phyloP scores from a whole-genome alignment of 2,888 invertebrate species.

The Ochropleura leucogaster region DNA sequence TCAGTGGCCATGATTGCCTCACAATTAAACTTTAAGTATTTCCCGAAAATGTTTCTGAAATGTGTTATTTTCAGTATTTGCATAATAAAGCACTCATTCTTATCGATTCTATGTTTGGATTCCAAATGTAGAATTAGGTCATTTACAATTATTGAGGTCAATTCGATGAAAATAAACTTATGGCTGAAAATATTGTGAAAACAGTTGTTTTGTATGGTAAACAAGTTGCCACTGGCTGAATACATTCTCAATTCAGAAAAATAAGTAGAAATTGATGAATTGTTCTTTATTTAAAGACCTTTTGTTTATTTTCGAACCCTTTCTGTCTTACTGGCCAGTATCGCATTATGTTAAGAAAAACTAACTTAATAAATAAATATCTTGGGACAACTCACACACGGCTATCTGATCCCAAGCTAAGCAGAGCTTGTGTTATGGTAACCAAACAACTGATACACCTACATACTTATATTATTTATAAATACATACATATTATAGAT shows the following conservation, averaged over 20 bases:
- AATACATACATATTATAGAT: too few relatives aligned
- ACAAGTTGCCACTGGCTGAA: slow-evolving; percentile 22
- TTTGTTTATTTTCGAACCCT: not conserved
- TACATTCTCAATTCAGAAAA: not conserved
- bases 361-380: too few relatives aligned
- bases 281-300: not conserved
- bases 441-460: too few relatives aligned
- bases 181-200: slow-evolving; percentile 17
- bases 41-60: not conserved
- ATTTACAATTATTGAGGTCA: slow-evolving; percentile 49
- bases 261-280: not conserved
- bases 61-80: slow-evolving; percentile 22
- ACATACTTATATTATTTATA: too few relatives aligned
- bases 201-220: slow-evolving; percentile 27
- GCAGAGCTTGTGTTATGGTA: too few relatives aligned
- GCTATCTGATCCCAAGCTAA: too few relatives aligned
- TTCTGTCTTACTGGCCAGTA: not conserved
- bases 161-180: slow-evolving; percentile 23
- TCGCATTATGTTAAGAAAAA: not conserved
- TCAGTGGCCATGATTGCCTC: not conserved
- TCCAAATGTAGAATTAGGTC: slow-evolving; percentile 56
- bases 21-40: not conserved
- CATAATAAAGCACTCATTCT: slow-evolving; percentile 31
- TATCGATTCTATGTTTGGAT: slow-evolving; percentile 53
- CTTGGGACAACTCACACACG: too few relatives aligned